Evolutionary conservation across 2,888 invertebrate species (phyloP).

Genomic region (Sabellastarte sp.): DNA sequence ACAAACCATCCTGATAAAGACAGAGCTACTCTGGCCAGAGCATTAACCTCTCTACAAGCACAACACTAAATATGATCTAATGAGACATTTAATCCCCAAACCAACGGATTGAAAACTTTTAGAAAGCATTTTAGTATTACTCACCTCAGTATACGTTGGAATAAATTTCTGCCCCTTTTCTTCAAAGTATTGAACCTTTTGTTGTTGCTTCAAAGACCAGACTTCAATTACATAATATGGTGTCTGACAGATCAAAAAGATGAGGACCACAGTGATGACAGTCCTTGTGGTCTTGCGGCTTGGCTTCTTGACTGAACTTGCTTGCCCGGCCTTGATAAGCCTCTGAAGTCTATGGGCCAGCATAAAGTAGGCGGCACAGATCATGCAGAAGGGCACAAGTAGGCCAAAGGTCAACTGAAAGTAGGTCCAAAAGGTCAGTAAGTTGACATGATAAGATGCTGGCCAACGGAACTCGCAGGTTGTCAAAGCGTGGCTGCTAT

Average conservation of each 20-base stretch:
- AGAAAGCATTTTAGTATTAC: too few species aligned
- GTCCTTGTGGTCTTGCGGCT: slow-evolving; percentile 20
- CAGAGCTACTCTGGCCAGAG: too few species aligned
- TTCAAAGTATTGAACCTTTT: too few species aligned
- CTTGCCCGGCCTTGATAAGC: background rate
- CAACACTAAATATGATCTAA: too few species aligned
- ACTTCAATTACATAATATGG: slow-evolving; percentile 23
- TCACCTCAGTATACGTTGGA: too few species aligned
- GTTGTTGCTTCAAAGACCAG: background rate
- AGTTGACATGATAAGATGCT: background rate
- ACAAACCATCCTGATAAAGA: too few species aligned
- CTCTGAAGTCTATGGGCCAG: slow-evolving; percentile 2
- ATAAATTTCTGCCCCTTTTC: too few species aligned
- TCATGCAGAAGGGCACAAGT: slow-evolving; percentile 11
- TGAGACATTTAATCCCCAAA: too few species aligned
- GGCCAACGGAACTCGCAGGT: slow-evolving; percentile 12
- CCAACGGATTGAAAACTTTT: too few species aligned
- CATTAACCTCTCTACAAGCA: too few species aligned
- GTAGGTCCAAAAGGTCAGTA: slow-evolving; percentile 9
- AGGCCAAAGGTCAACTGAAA: slow-evolving; percentile 10
- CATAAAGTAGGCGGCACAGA: slow-evolving; percentile 10
- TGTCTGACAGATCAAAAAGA: slow-evolving; percentile 20
- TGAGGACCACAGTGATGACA: slow-evolving; percentile 21
- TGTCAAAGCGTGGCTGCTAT: background rate
- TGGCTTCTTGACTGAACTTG: slow-evolving; percentile 7